Evolutionary conservation across 92 coral and sea anemone species (phyloP), one percentile per base, ranked within the genome.

Genomic region (Epizoanthus stellaris): DNA sequence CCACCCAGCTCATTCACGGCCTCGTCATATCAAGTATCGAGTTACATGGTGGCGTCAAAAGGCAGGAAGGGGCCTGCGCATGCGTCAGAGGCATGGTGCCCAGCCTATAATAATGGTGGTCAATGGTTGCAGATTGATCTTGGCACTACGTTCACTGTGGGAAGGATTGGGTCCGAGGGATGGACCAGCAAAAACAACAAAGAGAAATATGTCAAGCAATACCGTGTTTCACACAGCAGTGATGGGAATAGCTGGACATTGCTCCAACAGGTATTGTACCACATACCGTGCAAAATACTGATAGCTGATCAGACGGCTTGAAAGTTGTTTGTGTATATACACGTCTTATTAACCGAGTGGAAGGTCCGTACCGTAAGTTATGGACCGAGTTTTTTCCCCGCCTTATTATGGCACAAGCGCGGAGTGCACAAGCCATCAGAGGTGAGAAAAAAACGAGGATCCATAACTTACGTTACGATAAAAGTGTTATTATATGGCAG

Each of bases 51-150:
- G 4, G 53, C 69, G 9, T 45, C 34, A 5, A 61, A 61, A 2
- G 68, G 40, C 10, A 77, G 82, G 21, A 77, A 61, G 15, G 82
- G 82, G 17, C 1, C 39, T 10, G 19, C 81, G 40, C 23, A 58
- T 19, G 74, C 14, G 49, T 9, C 60, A 45, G 20, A 45, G 9
- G 82, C 82, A 20, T 77, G 82, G 82, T 77, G 82, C 40, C 82
- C 82, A 12, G 82, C 20, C 42, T 30, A 19, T 11, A 4, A 2
- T 0, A 1, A n/a, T 45, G 1, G 3, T 3, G 0, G 1, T 4
- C 70, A 42, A 39, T 77, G 82, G 82, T 60, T 77, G 58, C 82
- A 77, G 59, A 77, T 77, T 62, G 71, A 77, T 11, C 82, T 77
- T 60, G 70, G 21, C 4, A 40, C 82, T 57, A 8, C 2, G 1